Conservation (phyloP, 1,140 invertebrate species). For the Hydropsyche tenuis region DNA sequence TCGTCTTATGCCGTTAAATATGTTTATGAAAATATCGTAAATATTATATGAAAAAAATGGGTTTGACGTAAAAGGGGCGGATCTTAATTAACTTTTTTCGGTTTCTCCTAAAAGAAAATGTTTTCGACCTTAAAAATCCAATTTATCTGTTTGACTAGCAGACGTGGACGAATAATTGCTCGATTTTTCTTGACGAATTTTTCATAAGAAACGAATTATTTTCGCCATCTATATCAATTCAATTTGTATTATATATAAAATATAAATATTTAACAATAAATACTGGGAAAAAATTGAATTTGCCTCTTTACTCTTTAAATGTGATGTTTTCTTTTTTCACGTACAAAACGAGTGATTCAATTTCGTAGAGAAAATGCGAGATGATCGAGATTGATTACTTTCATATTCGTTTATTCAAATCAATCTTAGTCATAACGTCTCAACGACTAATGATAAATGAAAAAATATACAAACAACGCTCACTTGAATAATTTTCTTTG, state of each 20-base stretch:
- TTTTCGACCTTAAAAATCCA: slow-evolving; percentile 16
- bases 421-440: slow-evolving; percentile 7
- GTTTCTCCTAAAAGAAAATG: background rate
- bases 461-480: no score
- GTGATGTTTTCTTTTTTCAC: no score
- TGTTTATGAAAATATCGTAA: no score
- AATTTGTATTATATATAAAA: no score
- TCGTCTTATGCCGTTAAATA: no score
- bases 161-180: background rate
- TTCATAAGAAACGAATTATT: background rate
- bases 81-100: slow-evolving; percentile 18
- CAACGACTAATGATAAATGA: no score
- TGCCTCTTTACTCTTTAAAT: no score
- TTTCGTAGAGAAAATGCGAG: background rate
- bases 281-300: no score
- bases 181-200: slow-evolving; percentile 5
- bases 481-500: no score
- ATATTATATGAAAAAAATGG: background rate
- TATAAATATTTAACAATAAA: no score
- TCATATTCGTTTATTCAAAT: slow-evolving; percentile 11
- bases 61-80: background rate
- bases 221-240: no score
- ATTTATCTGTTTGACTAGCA: slow-evolving; percentile 22
- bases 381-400: slow-evolving; percentile 9
- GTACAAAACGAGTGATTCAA: no score